phyloP scores from a whole-genome alignment of 1,140 invertebrate species.

The Brachystomella parvula region DNA sequence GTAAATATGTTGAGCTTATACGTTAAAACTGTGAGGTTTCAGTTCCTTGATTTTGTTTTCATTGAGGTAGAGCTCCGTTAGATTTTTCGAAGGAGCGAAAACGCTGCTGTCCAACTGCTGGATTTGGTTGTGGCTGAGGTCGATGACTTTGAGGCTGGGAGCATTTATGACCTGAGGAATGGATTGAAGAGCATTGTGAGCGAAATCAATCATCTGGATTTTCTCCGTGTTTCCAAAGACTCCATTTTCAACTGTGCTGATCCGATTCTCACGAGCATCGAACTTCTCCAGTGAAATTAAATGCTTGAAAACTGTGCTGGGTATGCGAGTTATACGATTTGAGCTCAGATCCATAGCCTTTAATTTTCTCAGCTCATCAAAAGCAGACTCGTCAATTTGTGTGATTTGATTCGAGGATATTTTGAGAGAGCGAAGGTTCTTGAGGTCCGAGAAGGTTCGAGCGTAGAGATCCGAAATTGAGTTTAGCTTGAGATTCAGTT shows the following conservation, averaged over 20 bases:
- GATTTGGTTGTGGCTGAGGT: slow-evolving; percentile 41
- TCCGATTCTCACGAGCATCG: slow-evolving; percentile 42
- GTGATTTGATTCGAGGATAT: slow-evolving; percentile 41
- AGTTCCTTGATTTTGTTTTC: slow-evolving; percentile 38
- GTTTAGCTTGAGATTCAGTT: slow-evolving; percentile 43
- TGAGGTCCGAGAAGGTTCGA: slow-evolving; percentile 39
- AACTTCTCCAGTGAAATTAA: slow-evolving; percentile 41
- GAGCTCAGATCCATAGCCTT: slow-evolving; percentile 35
- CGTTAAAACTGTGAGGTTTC: slow-evolving; percentile 27
- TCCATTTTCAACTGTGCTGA: slow-evolving; percentile 44
- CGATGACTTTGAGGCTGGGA: slow-evolving; percentile 40
- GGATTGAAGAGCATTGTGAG: slow-evolving; percentile 64
- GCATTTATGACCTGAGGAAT: slow-evolving; percentile 52
- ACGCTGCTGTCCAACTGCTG: slow-evolving; percentile 55
- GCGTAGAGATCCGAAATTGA: slow-evolving; percentile 39
- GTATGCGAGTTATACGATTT: slow-evolving; percentile 38
- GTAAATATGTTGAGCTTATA: slow-evolving; percentile 12
- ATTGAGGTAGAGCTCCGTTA: slow-evolving; percentile 38
- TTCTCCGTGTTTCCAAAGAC: slow-evolving; percentile 56
- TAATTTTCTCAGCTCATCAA: slow-evolving; percentile 35
- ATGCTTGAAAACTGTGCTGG: slow-evolving; percentile 34
- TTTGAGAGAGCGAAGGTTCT: slow-evolving; percentile 41
- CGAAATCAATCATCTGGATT: slow-evolving; percentile 64
- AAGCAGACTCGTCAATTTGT: slow-evolving; percentile 37
- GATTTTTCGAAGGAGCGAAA: slow-evolving; percentile 48